These are phyloP conservation scores for Malurus cyaneus DNA, from an alignment of 2,113 vertebrate species.

Conservation along the genomic window DNA sequence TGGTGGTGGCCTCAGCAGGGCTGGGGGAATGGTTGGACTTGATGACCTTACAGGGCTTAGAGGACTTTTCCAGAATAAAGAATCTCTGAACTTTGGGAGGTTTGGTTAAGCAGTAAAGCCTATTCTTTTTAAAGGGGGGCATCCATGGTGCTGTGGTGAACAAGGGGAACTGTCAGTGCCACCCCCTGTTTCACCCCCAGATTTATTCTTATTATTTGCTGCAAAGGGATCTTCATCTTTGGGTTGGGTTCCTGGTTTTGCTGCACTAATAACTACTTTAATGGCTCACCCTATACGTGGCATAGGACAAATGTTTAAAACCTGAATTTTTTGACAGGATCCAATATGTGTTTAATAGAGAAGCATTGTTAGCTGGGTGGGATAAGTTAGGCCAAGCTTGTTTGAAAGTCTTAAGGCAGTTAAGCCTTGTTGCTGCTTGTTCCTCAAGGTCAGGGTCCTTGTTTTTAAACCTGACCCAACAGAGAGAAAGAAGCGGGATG, in stretches of 20 bases:
- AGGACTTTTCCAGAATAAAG: not conserved
- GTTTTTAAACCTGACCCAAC: not conserved
- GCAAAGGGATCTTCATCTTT: accelerated
- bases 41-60: not conserved
- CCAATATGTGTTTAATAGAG: not conserved
- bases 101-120: not conserved
- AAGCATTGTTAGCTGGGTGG: not conserved
- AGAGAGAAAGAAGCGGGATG: not conserved
- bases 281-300: not conserved
- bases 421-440: not conserved
- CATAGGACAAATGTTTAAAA: not conserved
- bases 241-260: not conserved
- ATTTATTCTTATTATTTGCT: not conserved
- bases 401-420: not conserved
- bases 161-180: not conserved
- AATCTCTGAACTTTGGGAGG: not conserved
- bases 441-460: not conserved
- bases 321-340: not conserved
- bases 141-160: not conserved
- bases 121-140: not conserved
- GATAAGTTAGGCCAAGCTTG: not conserved
- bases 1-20: not conserved
- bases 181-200: not conserved
- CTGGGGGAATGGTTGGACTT: not conserved
- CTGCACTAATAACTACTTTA: not conserved